phyloP scores from a whole-genome alignment of 2,113 vertebrate genomes.

The Neodontobutis hainanensis region DNA sequence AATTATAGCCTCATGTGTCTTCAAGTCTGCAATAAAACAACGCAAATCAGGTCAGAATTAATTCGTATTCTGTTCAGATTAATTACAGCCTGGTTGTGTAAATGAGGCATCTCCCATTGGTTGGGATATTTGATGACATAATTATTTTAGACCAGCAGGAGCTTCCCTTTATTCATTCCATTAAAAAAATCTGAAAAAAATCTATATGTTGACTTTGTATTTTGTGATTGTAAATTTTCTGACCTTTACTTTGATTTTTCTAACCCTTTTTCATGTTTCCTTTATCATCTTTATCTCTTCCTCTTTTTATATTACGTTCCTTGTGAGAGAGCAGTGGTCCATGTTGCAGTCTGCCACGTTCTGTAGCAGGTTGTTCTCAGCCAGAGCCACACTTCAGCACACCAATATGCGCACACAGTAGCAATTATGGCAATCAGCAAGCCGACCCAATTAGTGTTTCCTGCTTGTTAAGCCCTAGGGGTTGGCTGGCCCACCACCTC shows the following conservation, averaged over 20 bases:
- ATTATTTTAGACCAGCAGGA: neutral
- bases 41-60: conserved; percentile 1
- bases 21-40: neutral
- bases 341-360: conserved; percentile 48
- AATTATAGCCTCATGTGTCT: neutral
- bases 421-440: conserved; percentile 99
- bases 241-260: conserved; percentile 13
- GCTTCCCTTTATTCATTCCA: neutral
- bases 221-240: conserved; percentile 28
- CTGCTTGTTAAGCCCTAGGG: conserved; percentile 88
- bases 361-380: conserved; percentile 54
- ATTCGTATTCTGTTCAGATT: conserved; percentile 3
- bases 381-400: conserved; percentile 27
- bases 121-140: neutral
- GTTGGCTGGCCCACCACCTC: conserved; percentile 83
- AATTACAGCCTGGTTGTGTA: conserved; percentile 4
- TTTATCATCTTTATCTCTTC: conserved; percentile 4
- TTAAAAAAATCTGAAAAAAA: neutral
- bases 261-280: conserved; percentile 34
- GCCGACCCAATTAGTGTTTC: conserved; percentile 98
- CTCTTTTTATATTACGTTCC: conserved; percentile 29
- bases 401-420: conserved; percentile 85
- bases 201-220: conserved; percentile 16
- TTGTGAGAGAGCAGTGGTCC: conserved; percentile 39
- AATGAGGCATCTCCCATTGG: neutral